A percentile compares a stretch with the other conserved stretches of the same genome.
phyloP scores from a whole-genome alignment of 2,888 invertebrate species.

The Melanotus villosus region DNA sequence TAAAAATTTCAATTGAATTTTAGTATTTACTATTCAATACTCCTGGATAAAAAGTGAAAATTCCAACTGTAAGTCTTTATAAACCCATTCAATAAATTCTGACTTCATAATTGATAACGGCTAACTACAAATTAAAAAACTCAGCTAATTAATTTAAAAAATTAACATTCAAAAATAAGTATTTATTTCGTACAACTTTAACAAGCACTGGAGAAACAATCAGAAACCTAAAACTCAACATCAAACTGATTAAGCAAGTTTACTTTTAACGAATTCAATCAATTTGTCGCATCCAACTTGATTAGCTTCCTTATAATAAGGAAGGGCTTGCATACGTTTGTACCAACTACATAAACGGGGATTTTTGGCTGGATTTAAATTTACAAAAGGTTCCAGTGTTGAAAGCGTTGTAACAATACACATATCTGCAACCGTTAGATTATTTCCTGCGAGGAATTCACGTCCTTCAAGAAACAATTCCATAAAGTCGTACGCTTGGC shows the following conservation, averaged over 20 bases:
- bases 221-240: too few species aligned
- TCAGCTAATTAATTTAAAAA: too few species aligned
- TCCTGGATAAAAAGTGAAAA: too few species aligned
- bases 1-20: too few species aligned
- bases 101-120: too few species aligned
- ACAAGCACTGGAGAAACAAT: too few species aligned
- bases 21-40: too few species aligned
- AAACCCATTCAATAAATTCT: too few species aligned
- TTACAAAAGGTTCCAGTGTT: slow-evolving; percentile 58
- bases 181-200: too few species aligned
- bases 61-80: too few species aligned
- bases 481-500: slow-evolving; percentile 68
- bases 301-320: slow-evolving; percentile 52
- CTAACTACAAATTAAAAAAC: too few species aligned
- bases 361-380: slow-evolving; percentile 53
- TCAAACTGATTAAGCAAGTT: slow-evolving; percentile 26
- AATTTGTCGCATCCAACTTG: slow-evolving; percentile 39
- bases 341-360: slow-evolving; percentile 59
- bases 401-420: slow-evolving; percentile 65
- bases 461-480: slow-evolving; percentile 69
- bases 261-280: slow-evolving; percentile 37
- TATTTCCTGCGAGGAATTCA: slow-evolving; percentile 70
- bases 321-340: slow-evolving; percentile 57
- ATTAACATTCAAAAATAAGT: too few species aligned
- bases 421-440: slow-evolving; percentile 72